phyloP scores from a whole-genome alignment of 1,140 invertebrate genomes.

The Cepaea nemoralis region DNA sequence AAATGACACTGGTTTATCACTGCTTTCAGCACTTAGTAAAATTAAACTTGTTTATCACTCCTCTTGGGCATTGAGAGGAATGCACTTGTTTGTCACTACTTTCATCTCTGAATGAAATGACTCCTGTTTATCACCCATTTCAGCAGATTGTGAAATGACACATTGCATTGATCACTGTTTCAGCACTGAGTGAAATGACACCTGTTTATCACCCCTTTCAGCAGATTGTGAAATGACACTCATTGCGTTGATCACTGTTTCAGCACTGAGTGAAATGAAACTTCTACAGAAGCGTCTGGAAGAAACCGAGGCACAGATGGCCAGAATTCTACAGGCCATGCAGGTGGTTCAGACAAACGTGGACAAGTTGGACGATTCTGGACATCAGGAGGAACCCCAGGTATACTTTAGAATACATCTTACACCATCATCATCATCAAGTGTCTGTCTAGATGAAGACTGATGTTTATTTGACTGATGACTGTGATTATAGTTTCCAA shows the following conservation, averaged over 20 bases:
- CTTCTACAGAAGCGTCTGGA: constrained; percentile 84
- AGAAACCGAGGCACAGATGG: constrained; percentile 92
- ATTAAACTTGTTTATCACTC: no score
- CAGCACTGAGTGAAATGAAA: constrained; percentile 83
- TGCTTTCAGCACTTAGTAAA: no score
- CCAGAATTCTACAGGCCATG: constrained; percentile 89
- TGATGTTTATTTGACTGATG: no score
- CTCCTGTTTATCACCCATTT: neutral
- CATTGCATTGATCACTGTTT: neutral
- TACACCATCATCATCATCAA: no score
- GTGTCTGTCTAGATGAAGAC: no score
- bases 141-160: neutral
- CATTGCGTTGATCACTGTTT: neutral
- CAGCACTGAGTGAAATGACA: constrained; percentile 83
- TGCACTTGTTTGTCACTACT: neutral
- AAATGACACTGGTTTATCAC: no score
- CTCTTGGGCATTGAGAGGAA: neutral
- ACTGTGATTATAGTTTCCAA: no score
- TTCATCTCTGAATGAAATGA: neutral
- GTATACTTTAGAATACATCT: neutral
- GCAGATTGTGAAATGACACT: neutral
- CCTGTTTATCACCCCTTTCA: no score
- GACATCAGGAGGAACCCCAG: neutral
- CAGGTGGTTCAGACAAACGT: constrained; percentile 75
- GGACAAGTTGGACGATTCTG: constrained; percentile 1